Conservation (phyloP, 2,888 invertebrate species). For the Ommatoiulus sabulosus region DNA sequence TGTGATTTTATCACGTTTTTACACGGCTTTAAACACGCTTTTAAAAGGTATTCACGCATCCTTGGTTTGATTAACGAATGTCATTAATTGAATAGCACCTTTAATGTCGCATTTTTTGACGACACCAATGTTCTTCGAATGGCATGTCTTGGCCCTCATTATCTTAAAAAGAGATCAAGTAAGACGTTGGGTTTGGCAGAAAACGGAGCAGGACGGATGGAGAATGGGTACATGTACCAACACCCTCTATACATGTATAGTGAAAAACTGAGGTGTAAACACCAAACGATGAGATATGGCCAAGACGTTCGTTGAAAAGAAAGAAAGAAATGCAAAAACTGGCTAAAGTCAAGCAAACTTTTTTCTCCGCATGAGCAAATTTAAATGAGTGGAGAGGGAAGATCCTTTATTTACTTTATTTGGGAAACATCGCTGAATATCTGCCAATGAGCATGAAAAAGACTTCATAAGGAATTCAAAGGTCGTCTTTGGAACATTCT, state of each 20-base stretch:
- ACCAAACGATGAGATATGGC: not conserved
- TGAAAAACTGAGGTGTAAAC: not conserved
- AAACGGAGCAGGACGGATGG: no score
- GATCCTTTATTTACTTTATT: not conserved
- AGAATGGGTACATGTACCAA: not conserved
- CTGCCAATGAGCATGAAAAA: conserved; percentile 1
- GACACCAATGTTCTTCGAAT: not conserved
- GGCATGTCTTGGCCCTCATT: not conserved
- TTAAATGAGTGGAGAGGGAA: not conserved
- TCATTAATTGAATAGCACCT: not conserved
- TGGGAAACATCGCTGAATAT: not conserved
- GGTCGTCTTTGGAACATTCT: not conserved
- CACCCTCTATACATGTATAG: not conserved
- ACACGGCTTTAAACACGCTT: not conserved
- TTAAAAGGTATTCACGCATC: not conserved
- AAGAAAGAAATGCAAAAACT: not conserved
- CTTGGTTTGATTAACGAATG: conserved; percentile 1
- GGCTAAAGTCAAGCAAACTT: not conserved
- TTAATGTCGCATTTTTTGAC: not conserved
- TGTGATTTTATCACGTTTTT: not conserved
- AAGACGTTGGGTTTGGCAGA: not conserved
- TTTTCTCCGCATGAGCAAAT: not conserved
- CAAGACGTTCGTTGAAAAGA: not conserved
- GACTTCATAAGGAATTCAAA: not conserved
- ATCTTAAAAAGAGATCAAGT: not conserved